Conservation (phyloP, 1,140 invertebrate genomes). For the Glossosoma conforme region DNA sequence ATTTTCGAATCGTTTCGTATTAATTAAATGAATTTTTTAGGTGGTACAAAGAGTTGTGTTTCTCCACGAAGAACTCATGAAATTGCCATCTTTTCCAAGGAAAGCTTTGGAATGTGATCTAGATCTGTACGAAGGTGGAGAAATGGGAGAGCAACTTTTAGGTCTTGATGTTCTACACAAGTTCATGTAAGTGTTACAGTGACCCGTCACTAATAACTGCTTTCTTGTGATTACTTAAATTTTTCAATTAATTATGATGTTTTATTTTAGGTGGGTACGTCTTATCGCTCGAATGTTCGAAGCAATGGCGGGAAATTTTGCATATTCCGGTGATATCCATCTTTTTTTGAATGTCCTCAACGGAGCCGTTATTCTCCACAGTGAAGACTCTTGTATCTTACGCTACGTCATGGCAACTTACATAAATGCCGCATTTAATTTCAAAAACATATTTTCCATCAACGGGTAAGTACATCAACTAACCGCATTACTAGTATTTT, state of each 20-base stretch:
- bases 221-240: not conserved
- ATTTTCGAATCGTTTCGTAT: constrained; percentile 1
- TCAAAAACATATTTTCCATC: constrained; percentile 98
- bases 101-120: constrained; percentile 97
- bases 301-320: constrained; percentile 97
- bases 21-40: constrained; percentile 41
- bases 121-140: constrained; percentile 85
- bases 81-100: constrained; percentile 95
- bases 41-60: constrained; percentile 96
- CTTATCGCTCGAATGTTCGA: constrained; percentile 96
- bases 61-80: constrained; percentile 97
- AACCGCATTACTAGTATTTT: too few species aligned
- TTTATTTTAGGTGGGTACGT: constrained; percentile 73
- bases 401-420: constrained; percentile 95
- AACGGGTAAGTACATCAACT: constrained; percentile 87
- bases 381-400: constrained; percentile 93
- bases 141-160: constrained; percentile 86
- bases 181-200: constrained; percentile 66
- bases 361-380: constrained; percentile 93
- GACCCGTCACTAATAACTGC: too few species aligned
- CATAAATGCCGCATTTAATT: constrained; percentile 96
- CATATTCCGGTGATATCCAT: constrained; percentile 95
- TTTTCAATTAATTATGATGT: not conserved
- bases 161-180: constrained; percentile 96
- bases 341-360: constrained; percentile 97